Conservation (phyloP, 2,113 vertebrate species). For the Eurypyga helias region DNA sequence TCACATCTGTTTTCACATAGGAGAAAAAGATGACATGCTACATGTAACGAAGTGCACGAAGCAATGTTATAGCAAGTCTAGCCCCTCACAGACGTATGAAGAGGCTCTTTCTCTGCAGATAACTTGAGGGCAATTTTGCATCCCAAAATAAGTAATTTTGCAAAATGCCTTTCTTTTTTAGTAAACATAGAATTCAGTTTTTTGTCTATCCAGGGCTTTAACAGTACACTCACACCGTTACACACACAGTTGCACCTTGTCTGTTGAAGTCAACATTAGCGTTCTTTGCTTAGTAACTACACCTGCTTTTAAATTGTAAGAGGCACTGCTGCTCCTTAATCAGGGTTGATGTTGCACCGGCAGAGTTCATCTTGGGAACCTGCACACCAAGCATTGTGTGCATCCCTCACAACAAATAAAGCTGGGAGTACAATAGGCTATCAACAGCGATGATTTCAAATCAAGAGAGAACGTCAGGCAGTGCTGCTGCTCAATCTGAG, state of each 20-base stretch:
- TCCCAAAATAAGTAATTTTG: background rate
- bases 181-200: background rate
- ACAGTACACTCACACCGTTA: background rate
- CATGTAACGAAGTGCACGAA: background rate
- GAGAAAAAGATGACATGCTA: background rate
- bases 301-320: background rate
- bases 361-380: background rate
- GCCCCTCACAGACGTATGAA: background rate
- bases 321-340: background rate
- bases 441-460: background rate
- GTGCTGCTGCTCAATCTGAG: background rate
- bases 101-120: background rate
- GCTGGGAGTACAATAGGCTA: background rate
- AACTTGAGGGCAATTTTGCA: background rate
- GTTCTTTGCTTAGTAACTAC: conserved; percentile 7
- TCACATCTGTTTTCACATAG: background rate
- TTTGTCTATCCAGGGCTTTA: background rate
- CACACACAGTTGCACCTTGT: background rate
- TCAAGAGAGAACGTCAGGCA: background rate
- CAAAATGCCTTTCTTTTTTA: background rate
- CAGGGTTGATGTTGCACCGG: background rate
- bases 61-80: background rate
- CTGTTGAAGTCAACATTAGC: background rate
- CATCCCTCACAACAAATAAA: background rate
- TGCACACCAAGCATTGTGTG: background rate